A percentile compares a stretch with the other conserved stretches of the same genome.
Conservation (phyloP, 2,797 vertebrate genomes). For the Acipenser transmontanus region DNA sequence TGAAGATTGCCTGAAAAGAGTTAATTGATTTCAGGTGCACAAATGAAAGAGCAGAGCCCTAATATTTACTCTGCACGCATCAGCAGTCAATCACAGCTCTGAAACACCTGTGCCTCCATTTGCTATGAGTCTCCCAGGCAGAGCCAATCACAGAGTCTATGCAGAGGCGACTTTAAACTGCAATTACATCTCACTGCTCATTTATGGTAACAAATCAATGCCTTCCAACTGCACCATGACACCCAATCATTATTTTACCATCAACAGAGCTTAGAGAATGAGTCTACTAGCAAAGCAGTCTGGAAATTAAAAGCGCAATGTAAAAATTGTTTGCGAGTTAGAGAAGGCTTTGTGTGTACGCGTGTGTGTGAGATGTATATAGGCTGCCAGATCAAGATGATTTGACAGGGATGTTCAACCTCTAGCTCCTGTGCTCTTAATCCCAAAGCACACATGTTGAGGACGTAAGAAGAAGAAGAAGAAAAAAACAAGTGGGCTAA, state of each 20-base stretch:
- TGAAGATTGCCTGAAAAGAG: too few species aligned
- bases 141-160: conserved; percentile 27
- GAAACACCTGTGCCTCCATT: conserved; percentile 29
- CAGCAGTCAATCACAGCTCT: conserved; percentile 17
- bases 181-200: conserved; percentile 20
- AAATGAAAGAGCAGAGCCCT: background rate
- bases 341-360: too few species aligned
- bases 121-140: conserved; percentile 30
- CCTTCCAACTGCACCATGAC: conserved; percentile 23
- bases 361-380: too few species aligned
- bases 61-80: conserved; percentile 18
- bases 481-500: too few species aligned
- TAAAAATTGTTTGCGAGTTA: too few species aligned
- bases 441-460: too few species aligned
- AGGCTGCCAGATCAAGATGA: too few species aligned
- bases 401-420: too few species aligned
- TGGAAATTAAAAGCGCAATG: conserved; percentile 25
- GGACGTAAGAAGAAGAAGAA: too few species aligned
- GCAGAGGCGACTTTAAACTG: conserved; percentile 21
- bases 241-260: conserved; percentile 31
- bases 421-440: too few species aligned
- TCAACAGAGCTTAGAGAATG: conserved; percentile 33
- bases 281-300: conserved; percentile 38
- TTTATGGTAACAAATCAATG: conserved; percentile 28
- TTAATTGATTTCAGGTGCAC: too few species aligned